These are phyloP conservation scores for Thunnus maccoyii DNA, from an alignment of 2,113 vertebrate genomes.

Conservation along the genomic window DNA sequence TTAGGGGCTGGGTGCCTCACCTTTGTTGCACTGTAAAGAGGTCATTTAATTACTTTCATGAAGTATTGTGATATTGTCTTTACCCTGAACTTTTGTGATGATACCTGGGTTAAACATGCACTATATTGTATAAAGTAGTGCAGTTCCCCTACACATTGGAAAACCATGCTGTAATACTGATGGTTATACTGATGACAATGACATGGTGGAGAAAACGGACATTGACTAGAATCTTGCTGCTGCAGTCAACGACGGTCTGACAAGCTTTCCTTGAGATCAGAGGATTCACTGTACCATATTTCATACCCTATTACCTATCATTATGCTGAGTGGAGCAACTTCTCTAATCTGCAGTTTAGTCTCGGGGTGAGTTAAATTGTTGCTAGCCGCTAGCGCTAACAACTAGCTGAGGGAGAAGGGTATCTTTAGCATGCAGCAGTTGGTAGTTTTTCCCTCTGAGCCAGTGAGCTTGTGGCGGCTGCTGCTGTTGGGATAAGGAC, in stretches of 20 bases:
- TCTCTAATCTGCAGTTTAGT: constrained; percentile 61
- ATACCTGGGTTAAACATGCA: not conserved
- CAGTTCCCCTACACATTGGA: not conserved
- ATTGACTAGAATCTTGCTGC: not conserved
- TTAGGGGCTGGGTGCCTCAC: too few relatives aligned
- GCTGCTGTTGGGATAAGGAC: constrained; percentile 83
- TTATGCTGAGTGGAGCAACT: constrained; percentile 55
- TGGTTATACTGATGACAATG: constrained; percentile 11
- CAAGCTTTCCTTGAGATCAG: constrained; percentile 29
- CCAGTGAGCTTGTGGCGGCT: constrained; percentile 64
- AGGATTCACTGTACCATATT: constrained; percentile 26
- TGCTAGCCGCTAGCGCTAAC: constrained; percentile 48
- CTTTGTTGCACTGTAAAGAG: too few relatives aligned
- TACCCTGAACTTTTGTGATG: not conserved
- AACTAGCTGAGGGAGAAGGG: constrained; percentile 47
- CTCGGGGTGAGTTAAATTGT: constrained; percentile 52
- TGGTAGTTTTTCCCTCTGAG: constrained; percentile 75
- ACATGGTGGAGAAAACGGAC: not conserved
- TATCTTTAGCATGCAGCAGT: constrained; percentile 72
- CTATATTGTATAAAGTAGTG: not conserved
- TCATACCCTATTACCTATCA: constrained; percentile 28
- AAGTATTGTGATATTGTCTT: too few relatives aligned
- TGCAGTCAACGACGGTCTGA: constrained; percentile 16
- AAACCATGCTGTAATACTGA: not conserved
- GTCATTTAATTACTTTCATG: not conserved